phyloP scores from a whole-genome alignment of 1,140 invertebrate species.

The Lutraria rhynchaena region DNA sequence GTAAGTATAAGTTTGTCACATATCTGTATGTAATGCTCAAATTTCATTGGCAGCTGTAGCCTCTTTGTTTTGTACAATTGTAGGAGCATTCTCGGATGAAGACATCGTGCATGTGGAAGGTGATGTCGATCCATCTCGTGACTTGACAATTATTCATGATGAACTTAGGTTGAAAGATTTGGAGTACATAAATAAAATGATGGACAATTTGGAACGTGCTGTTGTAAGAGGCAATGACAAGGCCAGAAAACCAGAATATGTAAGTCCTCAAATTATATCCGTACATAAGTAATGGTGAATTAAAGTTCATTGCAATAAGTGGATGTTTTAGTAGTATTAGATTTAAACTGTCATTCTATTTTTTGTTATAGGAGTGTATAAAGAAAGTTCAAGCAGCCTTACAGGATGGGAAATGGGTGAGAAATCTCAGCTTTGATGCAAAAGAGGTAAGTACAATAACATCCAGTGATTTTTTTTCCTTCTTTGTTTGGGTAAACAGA shows the following conservation, averaged over 20 bases:
- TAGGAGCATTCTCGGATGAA: slow-evolving; percentile 98
- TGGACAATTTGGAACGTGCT: slow-evolving; percentile 94
- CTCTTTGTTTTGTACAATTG: too few species aligned
- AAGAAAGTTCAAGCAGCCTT: slow-evolving; percentile 93
- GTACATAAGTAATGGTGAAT: too few species aligned
- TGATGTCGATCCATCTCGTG: slow-evolving; percentile 97
- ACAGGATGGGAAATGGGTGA: slow-evolving; percentile 95
- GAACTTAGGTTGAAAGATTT: slow-evolving; percentile 96
- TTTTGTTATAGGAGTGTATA: slow-evolving; percentile 89
- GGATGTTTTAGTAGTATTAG: neutral
- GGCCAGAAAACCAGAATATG: slow-evolving; percentile 97
- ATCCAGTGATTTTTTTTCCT: too few species aligned
- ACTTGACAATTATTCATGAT: slow-evolving; percentile 98
- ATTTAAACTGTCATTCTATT: neutral
- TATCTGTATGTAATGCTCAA: too few species aligned
- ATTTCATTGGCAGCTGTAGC: too few species aligned
- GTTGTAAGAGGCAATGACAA: slow-evolving; percentile 97
- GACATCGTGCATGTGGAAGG: slow-evolving; percentile 99
- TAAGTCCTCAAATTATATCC: too few species aligned
- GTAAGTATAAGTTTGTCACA: too few species aligned
- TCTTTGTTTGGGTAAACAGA: too few species aligned
- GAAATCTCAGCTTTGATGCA: slow-evolving; percentile 95
- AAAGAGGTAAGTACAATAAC: slow-evolving; percentile 90
- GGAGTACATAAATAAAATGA: slow-evolving; percentile 89
- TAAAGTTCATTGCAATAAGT: too few species aligned